Evolutionary conservation across 2,888 invertebrate genomes (phyloP).

Genomic region (Unio delphinus): DNA sequence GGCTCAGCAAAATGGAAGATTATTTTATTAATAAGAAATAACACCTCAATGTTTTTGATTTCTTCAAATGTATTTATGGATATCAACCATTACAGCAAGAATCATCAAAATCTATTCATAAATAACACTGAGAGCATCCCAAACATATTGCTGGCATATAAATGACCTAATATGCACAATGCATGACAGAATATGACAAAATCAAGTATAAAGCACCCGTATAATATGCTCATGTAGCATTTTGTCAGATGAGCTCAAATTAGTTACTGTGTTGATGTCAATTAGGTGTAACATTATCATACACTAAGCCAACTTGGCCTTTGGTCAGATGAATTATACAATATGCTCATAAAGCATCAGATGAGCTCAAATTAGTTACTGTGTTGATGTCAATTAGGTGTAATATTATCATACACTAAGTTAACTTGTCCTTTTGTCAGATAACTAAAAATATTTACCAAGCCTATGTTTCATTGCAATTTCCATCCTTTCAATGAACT

Average conservation of each 20-base stretch:
- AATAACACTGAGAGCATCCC: no score
- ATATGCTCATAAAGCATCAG: not conserved
- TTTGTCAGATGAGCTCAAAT: not conserved
- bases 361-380: conserved; percentile 73
- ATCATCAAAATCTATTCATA: no score
- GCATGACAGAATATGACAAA: not conserved
- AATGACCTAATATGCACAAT: no score
- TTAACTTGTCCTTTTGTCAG: not conserved
- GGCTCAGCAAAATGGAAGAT: no score
- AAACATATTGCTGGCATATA: no score
- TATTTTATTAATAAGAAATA: no score
- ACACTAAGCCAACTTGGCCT: not conserved
- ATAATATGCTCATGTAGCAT: not conserved
- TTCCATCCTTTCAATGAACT: conserved; percentile 90
- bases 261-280: conserved; percentile 77
- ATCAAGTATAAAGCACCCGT: not conserved
- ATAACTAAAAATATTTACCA: conserved; percentile 44
- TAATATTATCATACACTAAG: not conserved
- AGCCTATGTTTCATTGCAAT: conserved; percentile 97
- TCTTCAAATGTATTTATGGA: no score
- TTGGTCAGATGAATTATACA: not conserved
- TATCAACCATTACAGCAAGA: no score
- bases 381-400: conserved; percentile 73
- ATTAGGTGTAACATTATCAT: not conserved
- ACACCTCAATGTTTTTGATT: no score